Conservation (phyloP, 2,113 vertebrate genomes). For the Dinomys branickii region DNA sequence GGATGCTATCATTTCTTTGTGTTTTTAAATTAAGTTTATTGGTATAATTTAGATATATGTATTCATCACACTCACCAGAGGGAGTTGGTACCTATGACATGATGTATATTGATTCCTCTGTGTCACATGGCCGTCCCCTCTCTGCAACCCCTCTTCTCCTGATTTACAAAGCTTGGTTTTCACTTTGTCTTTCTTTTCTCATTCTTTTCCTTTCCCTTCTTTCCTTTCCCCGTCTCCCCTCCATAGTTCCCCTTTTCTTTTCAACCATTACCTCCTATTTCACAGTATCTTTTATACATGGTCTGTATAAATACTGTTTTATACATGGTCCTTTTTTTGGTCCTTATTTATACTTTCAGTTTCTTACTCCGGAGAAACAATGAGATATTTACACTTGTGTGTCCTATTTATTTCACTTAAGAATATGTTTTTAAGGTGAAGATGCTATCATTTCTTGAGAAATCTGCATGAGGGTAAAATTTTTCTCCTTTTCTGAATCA, state of each 20-base stretch:
- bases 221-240: not conserved
- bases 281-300: not conserved
- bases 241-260: not conserved
- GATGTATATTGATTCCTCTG: not conserved
- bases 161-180: not conserved
- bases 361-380: not conserved
- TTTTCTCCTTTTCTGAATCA: not conserved
- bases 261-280: not conserved
- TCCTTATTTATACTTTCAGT: not conserved
- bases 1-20: not conserved
- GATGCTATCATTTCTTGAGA: not conserved
- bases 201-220: not conserved
- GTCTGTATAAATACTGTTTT: no score
- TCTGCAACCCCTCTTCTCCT: not conserved
- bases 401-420: not conserved
- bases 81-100: not conserved
- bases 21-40: not conserved
- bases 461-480: not conserved
- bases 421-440: not conserved
- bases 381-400: not conserved
- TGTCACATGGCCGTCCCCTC: not conserved
- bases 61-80: not conserved
- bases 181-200: not conserved
- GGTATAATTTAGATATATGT: not conserved
- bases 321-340: no score